Percentiles rank a stretch among this genome's conserved stretches.
phyloP scores from a whole-genome alignment of 1,140 invertebrate genomes.

The Acromyrmex heyeri region DNA sequence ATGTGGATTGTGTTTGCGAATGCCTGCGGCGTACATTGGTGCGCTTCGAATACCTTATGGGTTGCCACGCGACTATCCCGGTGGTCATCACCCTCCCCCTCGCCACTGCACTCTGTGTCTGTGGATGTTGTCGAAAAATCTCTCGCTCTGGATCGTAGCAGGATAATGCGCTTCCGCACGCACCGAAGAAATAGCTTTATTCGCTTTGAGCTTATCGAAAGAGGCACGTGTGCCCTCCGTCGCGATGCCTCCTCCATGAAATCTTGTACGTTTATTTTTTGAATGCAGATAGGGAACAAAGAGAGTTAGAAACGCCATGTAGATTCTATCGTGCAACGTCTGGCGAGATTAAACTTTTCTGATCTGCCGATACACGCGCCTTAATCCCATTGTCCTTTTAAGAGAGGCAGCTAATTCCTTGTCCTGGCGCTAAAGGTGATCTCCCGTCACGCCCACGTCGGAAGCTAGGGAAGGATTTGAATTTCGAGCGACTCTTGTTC shows the following conservation, averaged over 20 bases:
- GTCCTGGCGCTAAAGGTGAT: conserved; percentile 17
- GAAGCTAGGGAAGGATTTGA: conserved; percentile 70
- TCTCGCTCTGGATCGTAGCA: neutral
- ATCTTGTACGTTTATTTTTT: neutral
- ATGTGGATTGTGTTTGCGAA: conserved; percentile 65
- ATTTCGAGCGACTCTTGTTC: conserved; percentile 56
- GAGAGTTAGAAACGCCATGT: neutral
- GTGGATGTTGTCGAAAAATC: neutral
- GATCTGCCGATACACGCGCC: conserved; percentile 28
- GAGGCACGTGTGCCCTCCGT: too few relatives aligned
- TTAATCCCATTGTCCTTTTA: conserved; percentile 70
- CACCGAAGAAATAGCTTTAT: neutral
- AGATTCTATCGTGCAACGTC: conserved; percentile 16
- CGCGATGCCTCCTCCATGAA: neutral
- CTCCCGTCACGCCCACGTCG: conserved; percentile 58
- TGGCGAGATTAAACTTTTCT: conserved; percentile 25
- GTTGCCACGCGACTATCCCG: conserved; percentile 79
- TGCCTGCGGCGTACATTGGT: conserved; percentile 32
- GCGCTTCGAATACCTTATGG: conserved; percentile 70
- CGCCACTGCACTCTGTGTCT: neutral
- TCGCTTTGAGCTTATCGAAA: neutral
- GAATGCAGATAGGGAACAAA: neutral
- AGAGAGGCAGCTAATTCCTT: conserved; percentile 38
- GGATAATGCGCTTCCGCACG: neutral
- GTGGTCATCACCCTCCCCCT: conserved; percentile 67